phyloP scores from a whole-genome alignment of 2,113 vertebrate genomes.

The Rutilus rutilus region DNA sequence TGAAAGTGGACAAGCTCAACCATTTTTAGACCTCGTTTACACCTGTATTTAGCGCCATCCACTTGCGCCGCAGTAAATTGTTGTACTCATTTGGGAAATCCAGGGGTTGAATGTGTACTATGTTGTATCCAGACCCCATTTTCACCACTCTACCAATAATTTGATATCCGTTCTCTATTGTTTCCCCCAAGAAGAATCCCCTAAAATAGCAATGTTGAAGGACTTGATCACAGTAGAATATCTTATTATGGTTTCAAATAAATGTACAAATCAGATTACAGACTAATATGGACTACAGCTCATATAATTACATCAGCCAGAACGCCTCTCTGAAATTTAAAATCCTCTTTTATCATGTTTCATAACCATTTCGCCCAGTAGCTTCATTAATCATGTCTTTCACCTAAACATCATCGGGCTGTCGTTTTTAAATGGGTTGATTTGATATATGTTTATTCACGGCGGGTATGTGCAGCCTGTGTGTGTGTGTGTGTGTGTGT shows the following conservation, averaged over 20 bases:
- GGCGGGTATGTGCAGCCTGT: neutral
- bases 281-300: constrained; percentile 3
- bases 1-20: no score
- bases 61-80: neutral
- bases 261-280: constrained; percentile 28
- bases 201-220: neutral
- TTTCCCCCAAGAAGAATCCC: neutral
- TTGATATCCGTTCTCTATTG: neutral
- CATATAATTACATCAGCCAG: neutral
- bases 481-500: constrained; percentile 14
- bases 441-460: constrained; percentile 24
- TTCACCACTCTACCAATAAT: no score
- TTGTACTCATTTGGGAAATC: neutral
- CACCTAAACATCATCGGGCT: constrained; percentile 18
- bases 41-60: no score
- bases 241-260: constrained; percentile 15
- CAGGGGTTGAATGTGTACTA: neutral
- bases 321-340: constrained; percentile 14
- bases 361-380: neutral
- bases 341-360: constrained; percentile 26
- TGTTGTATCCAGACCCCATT: neutral
- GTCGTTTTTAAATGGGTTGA: constrained; percentile 21
- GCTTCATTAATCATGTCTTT: neutral
- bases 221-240: neutral
- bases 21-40: no score